A percentile compares a stretch with the other conserved stretches of the same genome.
These are phyloP conservation scores for Moxostoma hubbsi DNA, from an alignment of 2,797 vertebrate species.

Conservation along the genomic window DNA sequence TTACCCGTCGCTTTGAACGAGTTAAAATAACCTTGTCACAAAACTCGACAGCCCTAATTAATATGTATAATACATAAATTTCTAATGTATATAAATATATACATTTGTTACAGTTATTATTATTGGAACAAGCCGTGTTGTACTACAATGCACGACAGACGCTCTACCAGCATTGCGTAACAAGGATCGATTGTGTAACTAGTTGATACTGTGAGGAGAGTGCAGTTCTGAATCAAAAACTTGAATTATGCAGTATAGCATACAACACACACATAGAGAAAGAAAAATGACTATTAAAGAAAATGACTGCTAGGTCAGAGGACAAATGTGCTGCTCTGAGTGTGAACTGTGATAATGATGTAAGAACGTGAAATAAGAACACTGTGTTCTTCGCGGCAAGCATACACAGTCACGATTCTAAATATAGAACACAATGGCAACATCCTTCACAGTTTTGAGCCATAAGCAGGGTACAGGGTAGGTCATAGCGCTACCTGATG, in stretches of 20 bases:
- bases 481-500: neutral
- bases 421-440: neutral
- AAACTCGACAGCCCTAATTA: too few species aligned
- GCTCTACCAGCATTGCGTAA: constrained; percentile 27
- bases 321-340: neutral
- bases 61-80: too few species aligned
- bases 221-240: constrained; percentile 8
- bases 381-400: neutral
- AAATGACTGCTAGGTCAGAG: neutral
- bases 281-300: too few species aligned
- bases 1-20: too few species aligned
- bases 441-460: neutral
- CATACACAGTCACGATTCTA: constrained; percentile 1
- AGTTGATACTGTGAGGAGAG: neutral
- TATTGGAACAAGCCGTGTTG: neutral
- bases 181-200: constrained; percentile 23
- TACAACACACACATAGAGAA: neutral
- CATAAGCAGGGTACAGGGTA: neutral
- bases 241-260: neutral
- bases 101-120: neutral
- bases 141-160: neutral
- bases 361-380: constrained; percentile 20
- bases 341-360: constrained; percentile 1
- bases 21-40: too few species aligned
- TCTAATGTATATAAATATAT: too few species aligned